phyloP scores from a whole-genome alignment of 2,797 vertebrate genomes.

The Helostoma temminkii region DNA sequence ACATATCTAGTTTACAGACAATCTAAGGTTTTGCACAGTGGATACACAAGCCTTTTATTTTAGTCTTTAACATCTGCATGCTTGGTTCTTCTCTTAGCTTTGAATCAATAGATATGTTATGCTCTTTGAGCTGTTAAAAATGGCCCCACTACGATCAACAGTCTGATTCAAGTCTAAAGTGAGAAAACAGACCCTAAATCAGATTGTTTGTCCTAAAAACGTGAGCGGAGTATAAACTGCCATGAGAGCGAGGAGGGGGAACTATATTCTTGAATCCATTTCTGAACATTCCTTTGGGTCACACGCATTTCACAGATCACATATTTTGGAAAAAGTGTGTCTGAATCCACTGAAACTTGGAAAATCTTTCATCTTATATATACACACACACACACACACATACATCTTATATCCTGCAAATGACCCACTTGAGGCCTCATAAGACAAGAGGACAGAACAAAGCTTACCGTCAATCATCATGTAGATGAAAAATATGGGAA shows the following conservation, averaged over 20 bases:
- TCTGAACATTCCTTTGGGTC: slow-evolving; percentile 16
- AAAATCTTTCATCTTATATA: slow-evolving; percentile 6
- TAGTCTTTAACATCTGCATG: too few species aligned
- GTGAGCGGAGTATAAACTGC: slow-evolving; percentile 8
- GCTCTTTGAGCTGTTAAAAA: not conserved
- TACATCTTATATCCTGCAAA: slow-evolving; percentile 46
- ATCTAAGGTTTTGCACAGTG: too few species aligned
- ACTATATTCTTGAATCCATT: not conserved
- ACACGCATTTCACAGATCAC: slow-evolving; percentile 13
- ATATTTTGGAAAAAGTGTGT: slow-evolving; percentile 22
- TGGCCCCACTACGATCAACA: not conserved
- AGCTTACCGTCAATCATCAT: slow-evolving; percentile 99
- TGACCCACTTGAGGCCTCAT: slow-evolving; percentile 44
- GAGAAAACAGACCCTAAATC: not conserved
- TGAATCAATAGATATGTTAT: not conserved
- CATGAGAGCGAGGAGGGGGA: slow-evolving; percentile 1
- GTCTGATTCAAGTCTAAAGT: not conserved
- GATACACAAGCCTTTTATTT: too few species aligned
- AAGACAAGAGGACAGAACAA: slow-evolving; percentile 40
- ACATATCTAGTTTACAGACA: too few species aligned
- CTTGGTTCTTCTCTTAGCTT: too few species aligned
- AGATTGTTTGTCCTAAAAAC: slow-evolving; percentile 11
- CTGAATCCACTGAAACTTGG: slow-evolving; percentile 33
- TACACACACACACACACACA: too few species aligned
- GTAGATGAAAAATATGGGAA: slow-evolving; percentile 97